A percentile compares a stretch with the other conserved stretches of the same genome.
Evolutionary conservation across 2,797 vertebrate species (phyloP).

Genomic region (Cynopterus sphinx): DNA sequence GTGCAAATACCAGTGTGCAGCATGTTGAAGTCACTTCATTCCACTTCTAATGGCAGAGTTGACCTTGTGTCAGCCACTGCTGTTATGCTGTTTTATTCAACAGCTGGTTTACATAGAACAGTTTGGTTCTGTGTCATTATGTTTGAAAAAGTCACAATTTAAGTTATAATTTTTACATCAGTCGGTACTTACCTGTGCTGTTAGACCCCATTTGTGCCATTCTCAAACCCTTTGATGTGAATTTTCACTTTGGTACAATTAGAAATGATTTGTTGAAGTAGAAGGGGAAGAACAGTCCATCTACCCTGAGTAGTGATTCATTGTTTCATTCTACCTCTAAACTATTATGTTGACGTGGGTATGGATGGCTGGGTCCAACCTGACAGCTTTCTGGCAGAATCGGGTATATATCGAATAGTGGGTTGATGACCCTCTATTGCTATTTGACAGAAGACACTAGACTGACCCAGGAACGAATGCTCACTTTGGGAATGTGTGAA

Average conservation of each 20-base stretch:
- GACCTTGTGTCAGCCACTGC: background rate
- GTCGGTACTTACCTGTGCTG: conserved; percentile 1
- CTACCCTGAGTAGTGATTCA: background rate
- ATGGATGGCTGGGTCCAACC: background rate
- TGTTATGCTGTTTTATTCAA: no score
- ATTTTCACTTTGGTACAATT: conserved; percentile 60
- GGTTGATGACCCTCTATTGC: background rate
- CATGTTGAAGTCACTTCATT: background rate
- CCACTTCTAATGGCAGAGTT: background rate
- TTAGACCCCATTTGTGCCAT: conserved; percentile 1
- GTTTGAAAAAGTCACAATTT: background rate
- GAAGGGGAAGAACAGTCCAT: background rate
- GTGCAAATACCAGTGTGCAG: rapidly evolving
- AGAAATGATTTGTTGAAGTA: background rate
- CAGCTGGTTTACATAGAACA: background rate
- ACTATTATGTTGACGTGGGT: background rate
- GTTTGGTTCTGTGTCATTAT: background rate
- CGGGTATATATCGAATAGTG: background rate
- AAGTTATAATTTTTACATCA: background rate
- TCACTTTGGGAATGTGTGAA: background rate
- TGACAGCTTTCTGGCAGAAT: background rate
- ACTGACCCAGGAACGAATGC: background rate
- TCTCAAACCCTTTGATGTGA: conserved; percentile 41
- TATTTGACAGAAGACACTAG: background rate
- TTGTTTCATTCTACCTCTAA: conserved; percentile 68